Percentiles rank a stretch among this genome's conserved stretches.
phyloP scores from a whole-genome alignment of 2,888 invertebrate genomes.

The Athripsodes cinereus region DNA sequence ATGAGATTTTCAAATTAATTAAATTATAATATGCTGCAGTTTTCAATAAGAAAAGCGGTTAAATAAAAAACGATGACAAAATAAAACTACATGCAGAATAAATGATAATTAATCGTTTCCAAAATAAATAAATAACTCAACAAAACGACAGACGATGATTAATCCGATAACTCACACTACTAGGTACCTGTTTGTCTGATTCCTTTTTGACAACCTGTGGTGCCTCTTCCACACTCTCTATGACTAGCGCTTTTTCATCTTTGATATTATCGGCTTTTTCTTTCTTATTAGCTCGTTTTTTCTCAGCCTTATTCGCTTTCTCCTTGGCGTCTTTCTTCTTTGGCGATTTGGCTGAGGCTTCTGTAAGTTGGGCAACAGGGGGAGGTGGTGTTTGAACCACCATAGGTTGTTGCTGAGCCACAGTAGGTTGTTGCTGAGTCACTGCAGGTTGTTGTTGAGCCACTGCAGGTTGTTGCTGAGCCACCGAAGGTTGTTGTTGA shows the following conservation, averaged over 20 bases:
- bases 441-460: neutral
- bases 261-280: slow-evolving; percentile 29
- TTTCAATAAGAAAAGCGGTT: too few relatives aligned
- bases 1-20: too few relatives aligned
- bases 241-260: slow-evolving; percentile 25
- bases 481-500: neutral
- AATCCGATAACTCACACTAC: neutral
- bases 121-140: too few relatives aligned
- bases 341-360: slow-evolving; percentile 20
- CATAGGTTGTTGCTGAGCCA: neutral
- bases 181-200: neutral
- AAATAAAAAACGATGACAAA: too few relatives aligned
- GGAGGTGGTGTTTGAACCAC: neutral
- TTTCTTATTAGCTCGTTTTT: slow-evolving; percentile 29
- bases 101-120: too few relatives aligned
- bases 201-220: neutral
- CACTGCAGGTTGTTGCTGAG: neutral
- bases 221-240: slow-evolving; percentile 7
- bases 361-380: too few relatives aligned
- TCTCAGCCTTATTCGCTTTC: slow-evolving; percentile 37
- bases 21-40: too few relatives aligned
- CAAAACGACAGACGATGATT: neutral
- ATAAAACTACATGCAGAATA: too few relatives aligned
- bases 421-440: neutral
- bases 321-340: slow-evolving; percentile 33